phyloP scores from a whole-genome alignment of 2,888 invertebrate genomes.

The Arge pagana region DNA sequence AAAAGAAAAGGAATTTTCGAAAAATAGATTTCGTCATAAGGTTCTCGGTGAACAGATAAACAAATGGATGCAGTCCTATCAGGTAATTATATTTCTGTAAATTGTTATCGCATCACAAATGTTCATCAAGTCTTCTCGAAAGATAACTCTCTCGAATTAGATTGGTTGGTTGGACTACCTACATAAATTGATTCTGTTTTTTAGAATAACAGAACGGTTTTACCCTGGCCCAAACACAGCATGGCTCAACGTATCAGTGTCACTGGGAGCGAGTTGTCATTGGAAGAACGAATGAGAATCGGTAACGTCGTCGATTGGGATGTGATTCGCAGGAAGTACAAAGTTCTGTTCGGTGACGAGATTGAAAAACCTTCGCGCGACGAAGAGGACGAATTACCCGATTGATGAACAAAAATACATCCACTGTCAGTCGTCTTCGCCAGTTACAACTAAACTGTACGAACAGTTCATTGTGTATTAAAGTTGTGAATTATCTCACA shows the following conservation, averaged over 20 bases:
- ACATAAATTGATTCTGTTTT: slow-evolving; percentile 59
- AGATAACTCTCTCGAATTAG: background rate
- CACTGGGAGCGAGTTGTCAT: slow-evolving; percentile 51
- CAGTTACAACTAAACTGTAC: too few species aligned
- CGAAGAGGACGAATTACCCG: slow-evolving; percentile 15
- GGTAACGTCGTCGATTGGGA: slow-evolving; percentile 61
- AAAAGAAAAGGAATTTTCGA: slow-evolving; percentile 44
- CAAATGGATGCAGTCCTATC: slow-evolving; percentile 48
- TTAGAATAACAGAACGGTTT: background rate
- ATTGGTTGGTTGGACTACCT: background rate
- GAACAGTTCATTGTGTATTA: too few species aligned
- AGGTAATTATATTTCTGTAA: background rate
- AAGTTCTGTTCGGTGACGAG: slow-evolving; percentile 53
- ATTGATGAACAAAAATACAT: too few species aligned
- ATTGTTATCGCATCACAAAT: background rate
- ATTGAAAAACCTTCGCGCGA: slow-evolving; percentile 42
- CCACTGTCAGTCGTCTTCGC: too few species aligned
- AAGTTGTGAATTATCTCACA: too few species aligned
- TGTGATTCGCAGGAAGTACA: slow-evolving; percentile 58
- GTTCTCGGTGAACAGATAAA: slow-evolving; percentile 50
- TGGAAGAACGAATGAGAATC: slow-evolving; percentile 49
- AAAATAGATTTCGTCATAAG: slow-evolving; percentile 49
- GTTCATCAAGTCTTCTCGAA: background rate
- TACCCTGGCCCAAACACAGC: slow-evolving; percentile 37
- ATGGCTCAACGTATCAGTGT: slow-evolving; percentile 43